A percentile compares a stretch with the other conserved stretches of the same genome.
Conservation (phyloP, 2,888 invertebrate genomes). For the Bugulina stolonifera region DNA sequence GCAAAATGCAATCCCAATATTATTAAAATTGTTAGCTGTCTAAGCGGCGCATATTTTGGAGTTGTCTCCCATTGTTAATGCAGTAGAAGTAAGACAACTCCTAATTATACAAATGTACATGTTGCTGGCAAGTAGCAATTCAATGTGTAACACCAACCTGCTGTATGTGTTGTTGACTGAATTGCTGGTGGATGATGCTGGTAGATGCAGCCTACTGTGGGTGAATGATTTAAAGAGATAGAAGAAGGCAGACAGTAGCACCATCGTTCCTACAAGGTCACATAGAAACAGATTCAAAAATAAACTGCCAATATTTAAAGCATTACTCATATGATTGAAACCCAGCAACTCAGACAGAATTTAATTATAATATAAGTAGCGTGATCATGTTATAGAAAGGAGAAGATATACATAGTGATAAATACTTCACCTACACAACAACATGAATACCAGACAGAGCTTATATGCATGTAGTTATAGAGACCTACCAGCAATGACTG, state of each 20-base stretch:
- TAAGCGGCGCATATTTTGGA: background rate
- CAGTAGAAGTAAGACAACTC: background rate
- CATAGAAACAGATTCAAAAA: too few species aligned
- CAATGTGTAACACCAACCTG: background rate
- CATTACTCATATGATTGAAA: too few species aligned
- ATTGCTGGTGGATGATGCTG: background rate
- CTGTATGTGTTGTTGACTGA: background rate
- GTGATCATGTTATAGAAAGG: too few species aligned
- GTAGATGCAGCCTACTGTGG: constrained; percentile 1
- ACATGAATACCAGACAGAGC: too few species aligned
- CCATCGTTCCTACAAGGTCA: constrained; percentile 39
- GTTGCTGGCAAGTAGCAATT: too few species aligned
- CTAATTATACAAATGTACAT: too few species aligned
- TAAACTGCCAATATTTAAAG: too few species aligned
- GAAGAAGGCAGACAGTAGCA: constrained; percentile 36
- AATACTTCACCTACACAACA: too few species aligned
- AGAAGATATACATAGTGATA: too few species aligned
- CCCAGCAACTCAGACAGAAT: too few species aligned
- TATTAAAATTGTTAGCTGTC: background rate
- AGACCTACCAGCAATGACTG: background rate
- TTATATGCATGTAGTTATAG: too few species aligned
- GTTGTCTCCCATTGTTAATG: background rate
- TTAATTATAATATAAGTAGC: too few species aligned
- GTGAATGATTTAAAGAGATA: constrained; percentile 38
- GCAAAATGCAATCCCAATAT: background rate